Evolutionary conservation across 1,140 invertebrate genomes (phyloP), one percentile per base, ranked within the genome.

Genomic region (Cyphomyrmex costatus): DNA sequence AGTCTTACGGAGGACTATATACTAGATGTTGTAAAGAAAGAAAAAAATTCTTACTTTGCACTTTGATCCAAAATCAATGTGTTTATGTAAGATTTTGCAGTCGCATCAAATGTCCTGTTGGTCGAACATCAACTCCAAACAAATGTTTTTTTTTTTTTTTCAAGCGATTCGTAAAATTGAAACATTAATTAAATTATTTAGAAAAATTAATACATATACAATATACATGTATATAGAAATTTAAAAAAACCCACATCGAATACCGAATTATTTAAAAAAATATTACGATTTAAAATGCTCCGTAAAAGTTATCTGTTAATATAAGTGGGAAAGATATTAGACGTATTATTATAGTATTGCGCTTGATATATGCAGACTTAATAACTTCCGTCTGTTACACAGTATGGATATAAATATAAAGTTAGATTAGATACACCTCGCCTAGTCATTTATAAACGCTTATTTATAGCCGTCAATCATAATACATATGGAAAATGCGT

Each of bases 381-480:
- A 30, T 49, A 36, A 77, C 49, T 89, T 89, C 87, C 87, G 83
- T 80, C 46, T 33, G 36, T 60, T 49, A 21, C 24, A 66, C 24
- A 66, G 51, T n/a, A 27, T 27, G 30, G 51, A 10, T 24, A 51
- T 61, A 53, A 60, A 60, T 16, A 3, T 33, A 61, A 88, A 80
- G 46, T 53, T 83, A 74, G 19, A 88, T 88, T 76, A 53, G 66
- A 89, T 73, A 61, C 80, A 89, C 80, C 61, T 19, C 68, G 42
- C 4, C 60, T 1, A 60, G 70, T 88, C 68, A 27, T 71, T 89
- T 76, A 77, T 70, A 86, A 51, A 33, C 27, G n/a, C 46, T 61
- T 89, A 89, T 89, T 86, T 88, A 88, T 89, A 89, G 56, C 8
- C 21, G 16, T 12, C 4, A 24, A 16, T 16, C 49, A 42, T 51